Conservation (phyloP, 2,113 vertebrate species). For the Mormyrus lacerda region DNA sequence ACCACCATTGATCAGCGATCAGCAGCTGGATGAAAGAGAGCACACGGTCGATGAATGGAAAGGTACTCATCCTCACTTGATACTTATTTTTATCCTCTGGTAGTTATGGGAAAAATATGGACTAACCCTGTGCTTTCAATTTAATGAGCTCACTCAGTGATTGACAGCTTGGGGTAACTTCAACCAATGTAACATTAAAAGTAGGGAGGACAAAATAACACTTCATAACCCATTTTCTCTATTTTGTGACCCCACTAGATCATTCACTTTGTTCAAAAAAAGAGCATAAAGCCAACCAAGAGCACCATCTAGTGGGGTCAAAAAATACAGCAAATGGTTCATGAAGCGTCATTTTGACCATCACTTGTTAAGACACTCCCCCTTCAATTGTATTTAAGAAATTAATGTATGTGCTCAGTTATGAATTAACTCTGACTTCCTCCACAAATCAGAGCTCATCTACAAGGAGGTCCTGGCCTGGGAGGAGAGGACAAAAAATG, state of each 20-base stretch:
- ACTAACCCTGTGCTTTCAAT: not conserved
- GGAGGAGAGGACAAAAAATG: constrained; percentile 94
- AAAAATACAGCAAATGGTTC: not conserved
- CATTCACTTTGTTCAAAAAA: not conserved
- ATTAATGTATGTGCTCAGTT: not conserved
- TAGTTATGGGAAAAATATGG: not conserved
- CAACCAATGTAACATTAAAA: not conserved
- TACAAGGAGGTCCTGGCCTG: constrained; percentile 96
- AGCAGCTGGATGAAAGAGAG: constrained; percentile 93
- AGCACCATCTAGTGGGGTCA: not conserved
- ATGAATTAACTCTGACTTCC: not conserved
- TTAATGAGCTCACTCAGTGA: not conserved
- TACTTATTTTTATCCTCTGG: not conserved
- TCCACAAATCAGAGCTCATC: constrained; percentile 79
- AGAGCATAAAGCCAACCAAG: not conserved
- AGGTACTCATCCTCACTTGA: constrained; percentile 59
- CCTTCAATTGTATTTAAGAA: not conserved
- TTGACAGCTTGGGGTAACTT: not conserved
- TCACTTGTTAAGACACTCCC: not conserved
- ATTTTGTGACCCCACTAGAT: not conserved
- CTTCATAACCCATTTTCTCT: not conserved
- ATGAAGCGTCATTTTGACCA: not conserved
- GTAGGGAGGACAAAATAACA: not conserved
- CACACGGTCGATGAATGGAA: constrained; percentile 99
- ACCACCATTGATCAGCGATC: constrained; percentile 91